Evolutionary conservation across 2,888 invertebrate genomes (phyloP), one percentile per base, ranked within the genome.

Genomic region (Hypena proboscidalis): DNA sequence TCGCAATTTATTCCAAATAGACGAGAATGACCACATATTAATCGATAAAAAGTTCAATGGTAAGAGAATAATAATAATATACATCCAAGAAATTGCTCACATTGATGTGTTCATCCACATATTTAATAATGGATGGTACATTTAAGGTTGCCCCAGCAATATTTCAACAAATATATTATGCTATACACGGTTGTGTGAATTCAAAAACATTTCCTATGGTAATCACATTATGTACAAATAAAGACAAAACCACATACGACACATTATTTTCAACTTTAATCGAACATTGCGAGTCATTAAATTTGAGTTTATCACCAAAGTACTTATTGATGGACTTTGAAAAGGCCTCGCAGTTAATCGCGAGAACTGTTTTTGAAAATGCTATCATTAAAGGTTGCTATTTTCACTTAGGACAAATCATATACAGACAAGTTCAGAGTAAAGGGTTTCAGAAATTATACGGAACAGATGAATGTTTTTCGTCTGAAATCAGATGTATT

Each of bases 41-140:
- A 25, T 25, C 11, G 25, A 25, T 25, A 25, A 25, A 25, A 25
- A 25, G 11, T 25, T 11, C 25, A 6, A 25, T 11, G 11, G 10
- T 5, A 25, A 25, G 10, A 25, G 11, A 11, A 25, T 10, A 25
- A 11, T 25, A 25, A 25, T 25, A 25, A 25, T 25, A 25, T 25
- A 11, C 11, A 25, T 11, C 11, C 10, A 10, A 25, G 11, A 25
- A 25, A 10, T 11, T 11, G 5, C 10, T 25, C 11, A 25, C 25
- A 11, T 25, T 25, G 11, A 11, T 25, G 11, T 25, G 25, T 11
- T 25, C 5, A 11, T 25, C 25, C 11, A 25, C 10, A 11, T 25
- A 25, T 25, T 6, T 25, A 25, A 25, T 25, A 11, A 25, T 25
- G 25, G 25, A 25, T 25, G 25, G 11, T 5, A 25, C 25, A 25